These are phyloP conservation scores for Ptyas mucosa DNA, from an alignment of 2,113 vertebrate species.

Conservation along the genomic window DNA sequence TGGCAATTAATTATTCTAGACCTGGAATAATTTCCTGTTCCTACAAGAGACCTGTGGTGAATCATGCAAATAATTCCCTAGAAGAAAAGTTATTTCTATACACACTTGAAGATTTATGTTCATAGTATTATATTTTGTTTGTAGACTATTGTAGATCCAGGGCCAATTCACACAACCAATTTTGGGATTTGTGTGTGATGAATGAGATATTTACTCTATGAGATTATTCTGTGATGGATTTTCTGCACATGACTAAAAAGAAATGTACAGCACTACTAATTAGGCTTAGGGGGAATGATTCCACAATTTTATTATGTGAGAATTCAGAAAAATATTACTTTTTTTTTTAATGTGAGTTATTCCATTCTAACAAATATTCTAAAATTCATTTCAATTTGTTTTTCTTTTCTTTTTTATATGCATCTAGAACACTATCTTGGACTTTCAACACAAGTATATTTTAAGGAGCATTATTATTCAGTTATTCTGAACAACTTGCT, in stretches of 20 bases:
- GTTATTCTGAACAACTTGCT: conserved; percentile 93
- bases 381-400: conserved; percentile 4
- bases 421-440: not conserved
- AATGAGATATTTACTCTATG: not conserved
- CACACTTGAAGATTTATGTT: not conserved
- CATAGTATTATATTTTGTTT: conserved; percentile 18
- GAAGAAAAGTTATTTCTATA: not conserved
- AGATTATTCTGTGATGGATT: not conserved
- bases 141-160: conserved; percentile 7
- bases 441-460: conserved; percentile 25
- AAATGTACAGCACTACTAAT: not conserved
- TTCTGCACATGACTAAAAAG: not conserved
- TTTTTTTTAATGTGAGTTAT: not conserved
- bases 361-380: conserved; percentile 31
- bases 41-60: not conserved
- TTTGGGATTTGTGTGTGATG: not conserved
- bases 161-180: not conserved
- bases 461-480: conserved; percentile 27
- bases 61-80: not conserved
- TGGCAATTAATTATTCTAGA: not conserved
- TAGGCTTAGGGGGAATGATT: not conserved
- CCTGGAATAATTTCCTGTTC: not conserved
- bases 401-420: not conserved
- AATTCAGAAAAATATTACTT: not conserved
- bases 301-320: not conserved